A percentile compares a stretch with the other conserved stretches of the same genome.
These are phyloP conservation scores for Metellina segmentata DNA, from an alignment of 2,888 invertebrate species.

Conservation along the genomic window DNA sequence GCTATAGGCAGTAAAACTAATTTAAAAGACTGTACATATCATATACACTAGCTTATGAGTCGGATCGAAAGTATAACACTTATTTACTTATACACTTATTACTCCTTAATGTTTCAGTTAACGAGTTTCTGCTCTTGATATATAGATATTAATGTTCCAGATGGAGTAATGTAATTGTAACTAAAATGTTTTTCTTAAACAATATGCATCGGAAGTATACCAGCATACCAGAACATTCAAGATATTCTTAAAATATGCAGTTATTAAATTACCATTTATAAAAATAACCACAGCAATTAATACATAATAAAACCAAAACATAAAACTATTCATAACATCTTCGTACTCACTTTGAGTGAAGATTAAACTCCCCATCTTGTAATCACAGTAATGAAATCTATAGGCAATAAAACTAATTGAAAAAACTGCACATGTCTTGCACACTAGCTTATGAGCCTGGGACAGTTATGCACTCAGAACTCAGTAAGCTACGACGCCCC, in stretches of 20 bases:
- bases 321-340: not conserved
- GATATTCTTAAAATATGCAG: no score
- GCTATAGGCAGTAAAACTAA: not conserved
- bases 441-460: not conserved
- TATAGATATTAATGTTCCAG: no score
- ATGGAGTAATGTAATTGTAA: no score
- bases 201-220: no score
- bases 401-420: not conserved
- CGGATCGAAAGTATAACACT: no score
- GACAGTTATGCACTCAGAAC: not conserved
- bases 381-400: not conserved
- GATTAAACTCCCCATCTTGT: not conserved
- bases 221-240: no score
- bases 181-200: no score
- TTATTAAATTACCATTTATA: no score
- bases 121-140: no score
- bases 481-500: conserved; percentile 53
- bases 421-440: not conserved
- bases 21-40: not conserved
- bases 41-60: not conserved
- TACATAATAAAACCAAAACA: not conserved
- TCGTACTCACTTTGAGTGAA: conserved; percentile 5
- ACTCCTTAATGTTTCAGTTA: no score
- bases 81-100: no score
- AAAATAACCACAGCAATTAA: no score